phyloP scores from a whole-genome alignment of 2,888 invertebrate species.

The Parnassius smintheus region DNA sequence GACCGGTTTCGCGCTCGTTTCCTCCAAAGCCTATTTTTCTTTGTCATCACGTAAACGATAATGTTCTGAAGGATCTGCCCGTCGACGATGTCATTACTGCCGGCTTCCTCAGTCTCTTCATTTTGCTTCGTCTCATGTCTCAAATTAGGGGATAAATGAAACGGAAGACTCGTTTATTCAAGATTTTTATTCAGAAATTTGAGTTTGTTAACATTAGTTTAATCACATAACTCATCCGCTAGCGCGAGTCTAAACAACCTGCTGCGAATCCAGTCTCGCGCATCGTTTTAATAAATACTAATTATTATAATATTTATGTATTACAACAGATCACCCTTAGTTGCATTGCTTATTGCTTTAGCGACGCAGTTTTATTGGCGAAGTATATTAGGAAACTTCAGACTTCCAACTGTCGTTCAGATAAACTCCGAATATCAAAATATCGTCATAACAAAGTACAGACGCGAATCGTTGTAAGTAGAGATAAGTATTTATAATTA shows the following conservation, averaged over 20 bases:
- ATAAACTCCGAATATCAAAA: constrained; percentile 69
- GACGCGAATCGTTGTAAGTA: constrained; percentile 49
- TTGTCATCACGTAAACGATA: constrained; percentile 38
- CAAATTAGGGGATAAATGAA: constrained; percentile 38
- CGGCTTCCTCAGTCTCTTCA: constrained; percentile 9
- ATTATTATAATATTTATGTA: not conserved
- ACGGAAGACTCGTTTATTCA: constrained; percentile 42
- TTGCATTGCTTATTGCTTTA: not conserved
- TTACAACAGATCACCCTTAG: not conserved
- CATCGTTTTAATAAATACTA: not conserved
- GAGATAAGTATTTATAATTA: constrained; percentile 38
- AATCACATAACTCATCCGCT: constrained; percentile 67
- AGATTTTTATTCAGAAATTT: constrained; percentile 68
- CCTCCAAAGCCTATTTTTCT: constrained; percentile 38
- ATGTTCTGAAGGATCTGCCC: constrained; percentile 33
- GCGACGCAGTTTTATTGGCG: not conserved
- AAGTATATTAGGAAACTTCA: constrained; percentile 32
- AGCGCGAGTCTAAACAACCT: constrained; percentile 68
- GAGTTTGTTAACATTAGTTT: constrained; percentile 63
- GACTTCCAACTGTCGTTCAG: constrained; percentile 38
- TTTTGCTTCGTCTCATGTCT: constrained; percentile 16
- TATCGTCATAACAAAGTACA: constrained; percentile 43
- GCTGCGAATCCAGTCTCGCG: constrained; percentile 54
- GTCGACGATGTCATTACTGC: constrained; percentile 33
- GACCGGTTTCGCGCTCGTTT: constrained; percentile 10